Conservation (phyloP, 2,797 vertebrate species). For the Scarus forsteni region DNA sequence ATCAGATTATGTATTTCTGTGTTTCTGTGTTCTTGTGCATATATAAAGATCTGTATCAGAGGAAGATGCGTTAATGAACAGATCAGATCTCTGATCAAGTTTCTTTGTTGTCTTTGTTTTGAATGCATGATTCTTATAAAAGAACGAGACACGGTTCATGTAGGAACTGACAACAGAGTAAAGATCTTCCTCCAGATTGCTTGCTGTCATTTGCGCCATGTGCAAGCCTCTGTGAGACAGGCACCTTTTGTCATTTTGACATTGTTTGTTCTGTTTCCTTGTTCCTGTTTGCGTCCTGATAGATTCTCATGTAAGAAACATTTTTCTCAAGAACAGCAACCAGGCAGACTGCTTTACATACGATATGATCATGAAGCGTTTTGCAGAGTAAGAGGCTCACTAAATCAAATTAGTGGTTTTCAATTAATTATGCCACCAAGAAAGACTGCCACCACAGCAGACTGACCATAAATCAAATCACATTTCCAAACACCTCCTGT, state of each 20-base stretch:
- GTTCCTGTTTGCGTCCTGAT: conserved; percentile 22
- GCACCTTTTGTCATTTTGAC: conserved; percentile 6
- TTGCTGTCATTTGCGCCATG: background rate
- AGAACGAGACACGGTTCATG: too few relatives aligned
- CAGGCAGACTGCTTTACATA: too few relatives aligned
- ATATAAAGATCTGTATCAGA: too few relatives aligned
- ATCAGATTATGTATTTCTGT: background rate
- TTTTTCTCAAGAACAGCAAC: too few relatives aligned
- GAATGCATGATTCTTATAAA: background rate
- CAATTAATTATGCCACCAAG: background rate
- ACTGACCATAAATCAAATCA: background rate
- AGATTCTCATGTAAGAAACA: background rate
- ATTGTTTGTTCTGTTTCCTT: conserved; percentile 25
- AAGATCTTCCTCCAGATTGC: background rate
- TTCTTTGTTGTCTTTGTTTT: background rate
- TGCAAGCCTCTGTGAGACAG: background rate
- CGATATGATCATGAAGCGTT: background rate
- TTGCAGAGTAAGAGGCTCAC: fast-evolving
- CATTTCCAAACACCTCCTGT: background rate
- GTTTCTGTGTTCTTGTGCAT: background rate
- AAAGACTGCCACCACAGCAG: background rate
- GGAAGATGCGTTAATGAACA: background rate
- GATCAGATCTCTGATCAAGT: background rate
- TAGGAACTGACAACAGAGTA: background rate
- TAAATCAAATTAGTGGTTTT: background rate